Evolutionary conservation across 2,113 vertebrate genomes (phyloP).

Genomic region (Ranitomeya variabilis): DNA sequence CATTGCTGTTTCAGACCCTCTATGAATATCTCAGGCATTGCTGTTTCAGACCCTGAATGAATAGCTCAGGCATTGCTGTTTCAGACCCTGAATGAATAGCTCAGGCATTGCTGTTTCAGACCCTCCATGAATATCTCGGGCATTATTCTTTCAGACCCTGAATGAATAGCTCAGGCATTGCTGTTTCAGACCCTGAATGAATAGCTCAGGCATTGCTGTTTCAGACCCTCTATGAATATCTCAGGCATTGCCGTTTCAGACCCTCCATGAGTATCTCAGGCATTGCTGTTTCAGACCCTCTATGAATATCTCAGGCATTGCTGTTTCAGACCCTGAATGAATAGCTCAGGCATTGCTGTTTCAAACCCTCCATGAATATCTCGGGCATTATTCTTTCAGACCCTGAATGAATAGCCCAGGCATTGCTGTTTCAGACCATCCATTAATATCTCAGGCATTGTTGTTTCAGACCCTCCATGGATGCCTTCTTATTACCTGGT

Average conservation of each 20-base stretch:
- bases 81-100: too few species aligned
- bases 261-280: too few species aligned
- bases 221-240: neutral
- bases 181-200: neutral
- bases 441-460: neutral
- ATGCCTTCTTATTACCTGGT: conserved; percentile 76
- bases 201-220: neutral
- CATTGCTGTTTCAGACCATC: neutral
- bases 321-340: neutral
- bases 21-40: too few species aligned
- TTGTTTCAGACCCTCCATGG: too few species aligned
- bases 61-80: too few species aligned
- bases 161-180: neutral
- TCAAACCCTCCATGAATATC: neutral
- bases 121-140: neutral
- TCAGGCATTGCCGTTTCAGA: neutral
- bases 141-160: neutral
- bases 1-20: too few species aligned
- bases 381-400: neutral
- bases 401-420: neutral
- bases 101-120: too few species aligned
- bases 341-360: neutral
- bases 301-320: neutral
- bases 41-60: too few species aligned
- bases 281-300: neutral